Percentiles rank a stretch among this genome's conserved stretches.
Conservation (phyloP, 2,888 invertebrate species). For the Hypercompe scribonia region DNA sequence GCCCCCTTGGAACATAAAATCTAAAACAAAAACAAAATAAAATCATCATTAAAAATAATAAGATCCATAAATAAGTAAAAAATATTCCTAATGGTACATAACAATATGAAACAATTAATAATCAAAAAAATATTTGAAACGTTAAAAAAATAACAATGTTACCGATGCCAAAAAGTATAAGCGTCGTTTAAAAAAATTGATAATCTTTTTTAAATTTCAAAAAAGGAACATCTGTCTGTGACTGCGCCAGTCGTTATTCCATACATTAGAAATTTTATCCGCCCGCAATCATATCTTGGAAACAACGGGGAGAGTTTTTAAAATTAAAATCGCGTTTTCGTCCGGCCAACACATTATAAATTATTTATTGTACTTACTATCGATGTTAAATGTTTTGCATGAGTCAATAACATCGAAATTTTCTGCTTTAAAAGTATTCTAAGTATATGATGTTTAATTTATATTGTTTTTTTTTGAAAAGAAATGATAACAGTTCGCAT, state of each 20-base stretch:
- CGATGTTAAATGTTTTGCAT: slow-evolving; percentile 58
- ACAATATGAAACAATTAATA: slow-evolving; percentile 1
- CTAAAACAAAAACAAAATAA: slow-evolving; percentile 27
- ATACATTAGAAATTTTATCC: slow-evolving; percentile 49
- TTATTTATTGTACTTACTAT: slow-evolving; percentile 62
- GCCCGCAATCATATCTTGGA: slow-evolving; percentile 54
- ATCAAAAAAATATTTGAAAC: neutral
- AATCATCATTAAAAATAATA: slow-evolving; percentile 2
- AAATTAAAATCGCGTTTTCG: slow-evolving; percentile 64
- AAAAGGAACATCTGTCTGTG: slow-evolving; percentile 35
- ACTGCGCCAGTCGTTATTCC: slow-evolving; percentile 38
- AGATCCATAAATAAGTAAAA: slow-evolving; percentile 1
- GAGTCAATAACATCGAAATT: slow-evolving; percentile 61
- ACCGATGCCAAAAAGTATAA: neutral
- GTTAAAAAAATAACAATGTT: neutral
- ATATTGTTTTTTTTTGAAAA: neutral
- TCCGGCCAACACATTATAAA: slow-evolving; percentile 56
- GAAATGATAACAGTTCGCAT: neutral
- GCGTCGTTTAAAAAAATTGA: slow-evolving; percentile 10
- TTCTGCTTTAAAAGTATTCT: slow-evolving; percentile 21
- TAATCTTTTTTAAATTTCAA: slow-evolving; percentile 17
- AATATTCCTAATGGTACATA: neutral
- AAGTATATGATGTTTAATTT: slow-evolving; percentile 19
- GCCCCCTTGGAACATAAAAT: slow-evolving; percentile 33
- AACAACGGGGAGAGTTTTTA: slow-evolving; percentile 64